Evolutionary conservation across 2,888 invertebrate species (phyloP), one percentile per base, ranked within the genome.

Genomic region (Lydus trimaculatus): DNA sequence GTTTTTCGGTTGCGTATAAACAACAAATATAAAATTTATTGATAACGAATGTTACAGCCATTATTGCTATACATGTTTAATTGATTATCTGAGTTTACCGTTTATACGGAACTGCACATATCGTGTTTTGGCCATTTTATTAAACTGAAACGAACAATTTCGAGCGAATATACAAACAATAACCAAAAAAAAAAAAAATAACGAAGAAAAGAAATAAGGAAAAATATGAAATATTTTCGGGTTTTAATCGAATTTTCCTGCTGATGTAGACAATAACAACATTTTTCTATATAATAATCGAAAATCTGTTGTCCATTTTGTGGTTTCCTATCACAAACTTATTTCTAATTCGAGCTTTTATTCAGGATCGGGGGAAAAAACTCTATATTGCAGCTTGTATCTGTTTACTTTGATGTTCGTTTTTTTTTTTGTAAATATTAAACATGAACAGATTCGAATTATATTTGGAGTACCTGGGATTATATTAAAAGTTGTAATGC

Each of bases 11-110:
- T 20, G 48, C 33, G 60, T 36, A 33, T n/a, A 31, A 61, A 20
- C 64, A 64, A 61, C 62, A 58, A 61, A 61, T 61, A 61, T 58
- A 65, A 68, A 68, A 68, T 68, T 68, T 68, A 68, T 68, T 58
- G 64, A 64, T 23, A 60, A 11, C 56, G 56, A 64, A 61, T 60
- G 48, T 31, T 33, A 17, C 17, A 15, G 33, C 58, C 62, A 68
- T 68, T 64, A 61, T 20, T 61, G 43, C 43, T 39, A 52, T 61
- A 64, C 58, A 61, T 31, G 61, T 65, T 65, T 68, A 68, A 68
- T 68, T 68, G 68, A 67, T 67, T 64, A 64, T 64, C 39, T 48
- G 56, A 62, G 60, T 65, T 58, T 65, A 58, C 62, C 65, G 61
- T 64, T 64, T 58, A 61, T 43, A 43, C 48, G 64, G 64, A 33